A percentile compares a stretch with the other conserved stretches of the same genome.
phyloP scores from a whole-genome alignment of 2,113 vertebrate species.

The Balaenoptera acutorostrata region DNA sequence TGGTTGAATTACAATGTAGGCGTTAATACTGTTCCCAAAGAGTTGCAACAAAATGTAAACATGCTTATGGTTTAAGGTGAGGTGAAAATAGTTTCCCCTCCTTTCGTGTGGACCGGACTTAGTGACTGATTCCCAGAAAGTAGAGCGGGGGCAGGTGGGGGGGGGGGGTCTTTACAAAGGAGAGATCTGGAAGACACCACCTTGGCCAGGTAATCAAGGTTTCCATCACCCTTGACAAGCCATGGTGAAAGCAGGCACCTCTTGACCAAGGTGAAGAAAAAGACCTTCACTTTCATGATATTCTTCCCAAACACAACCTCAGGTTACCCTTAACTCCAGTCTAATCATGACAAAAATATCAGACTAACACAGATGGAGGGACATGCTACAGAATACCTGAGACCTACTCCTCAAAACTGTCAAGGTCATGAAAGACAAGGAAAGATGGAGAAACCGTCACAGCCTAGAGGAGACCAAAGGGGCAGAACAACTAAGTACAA shows the following conservation, averaged over 20 bases:
- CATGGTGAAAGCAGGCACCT: not conserved
- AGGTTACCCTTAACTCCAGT: not conserved
- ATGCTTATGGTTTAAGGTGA: not conserved
- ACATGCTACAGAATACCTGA: not conserved
- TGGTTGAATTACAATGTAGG: not conserved
- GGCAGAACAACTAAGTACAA: not conserved
- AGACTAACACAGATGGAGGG: not conserved
- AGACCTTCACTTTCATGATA: not conserved
- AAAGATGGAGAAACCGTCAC: not conserved
- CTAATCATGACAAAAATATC: not conserved
- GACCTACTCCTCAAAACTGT: not conserved
- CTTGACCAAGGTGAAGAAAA: not conserved
- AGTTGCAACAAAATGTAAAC: not conserved
- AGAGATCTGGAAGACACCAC: not conserved
- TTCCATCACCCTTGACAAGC: no score
- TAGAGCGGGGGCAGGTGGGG: fast-evolving
- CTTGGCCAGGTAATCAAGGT: not conserved
- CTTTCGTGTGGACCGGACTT: not conserved
- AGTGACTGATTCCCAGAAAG: not conserved
- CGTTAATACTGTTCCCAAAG: not conserved
- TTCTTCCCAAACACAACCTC: not conserved
- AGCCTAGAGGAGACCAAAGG: not conserved
- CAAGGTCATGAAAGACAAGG: not conserved
- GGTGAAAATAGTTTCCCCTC: not conserved
- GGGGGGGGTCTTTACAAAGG: not conserved